Evolutionary conservation across 1,140 invertebrate species (phyloP).

Genomic region (Monomorium pharaonis): DNA sequence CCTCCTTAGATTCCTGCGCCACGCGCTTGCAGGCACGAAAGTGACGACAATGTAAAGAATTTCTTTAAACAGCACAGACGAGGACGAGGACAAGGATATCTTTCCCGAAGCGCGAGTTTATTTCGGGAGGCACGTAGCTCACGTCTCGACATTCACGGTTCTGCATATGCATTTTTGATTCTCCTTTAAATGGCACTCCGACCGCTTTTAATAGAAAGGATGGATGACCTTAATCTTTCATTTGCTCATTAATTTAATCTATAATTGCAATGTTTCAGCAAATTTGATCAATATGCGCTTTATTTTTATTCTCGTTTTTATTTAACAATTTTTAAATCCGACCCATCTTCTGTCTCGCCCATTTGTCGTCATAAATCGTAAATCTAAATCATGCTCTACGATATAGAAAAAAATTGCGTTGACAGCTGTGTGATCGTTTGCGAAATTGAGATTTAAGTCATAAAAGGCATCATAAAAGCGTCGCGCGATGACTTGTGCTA

Average conservation of each 20-base stretch:
- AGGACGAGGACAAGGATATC: slow-evolving; percentile 62
- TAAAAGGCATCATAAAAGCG: neutral
- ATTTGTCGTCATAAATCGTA: neutral
- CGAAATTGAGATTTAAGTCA: slow-evolving; percentile 22
- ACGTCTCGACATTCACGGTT: slow-evolving; percentile 69
- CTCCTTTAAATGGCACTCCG: neutral
- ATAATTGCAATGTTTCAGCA: neutral
- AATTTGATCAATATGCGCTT: neutral
- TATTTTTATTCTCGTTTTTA: neutral
- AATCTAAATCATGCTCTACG: neutral
- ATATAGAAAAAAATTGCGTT: neutral
- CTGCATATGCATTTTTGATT: slow-evolving; percentile 65
- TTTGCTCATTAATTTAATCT: too few relatives aligned
- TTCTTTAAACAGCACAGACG: slow-evolving; percentile 31
- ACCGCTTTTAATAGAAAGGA: neutral
- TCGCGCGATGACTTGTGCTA: slow-evolving; percentile 10
- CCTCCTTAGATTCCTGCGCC: slow-evolving; percentile 8
- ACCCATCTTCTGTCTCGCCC: neutral
- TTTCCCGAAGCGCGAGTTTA: slow-evolving; percentile 67
- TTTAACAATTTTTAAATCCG: neutral
- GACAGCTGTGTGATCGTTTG: neutral
- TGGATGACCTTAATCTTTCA: neutral
- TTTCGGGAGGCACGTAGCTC: slow-evolving; percentile 39
- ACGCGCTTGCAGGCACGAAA: slow-evolving; percentile 15
- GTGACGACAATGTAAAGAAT: slow-evolving; percentile 58